A percentile compares a stretch with the other conserved stretches of the same genome.
Evolutionary conservation across 2,797 vertebrate species (phyloP).

Genomic region (Bufotes viridis): DNA sequence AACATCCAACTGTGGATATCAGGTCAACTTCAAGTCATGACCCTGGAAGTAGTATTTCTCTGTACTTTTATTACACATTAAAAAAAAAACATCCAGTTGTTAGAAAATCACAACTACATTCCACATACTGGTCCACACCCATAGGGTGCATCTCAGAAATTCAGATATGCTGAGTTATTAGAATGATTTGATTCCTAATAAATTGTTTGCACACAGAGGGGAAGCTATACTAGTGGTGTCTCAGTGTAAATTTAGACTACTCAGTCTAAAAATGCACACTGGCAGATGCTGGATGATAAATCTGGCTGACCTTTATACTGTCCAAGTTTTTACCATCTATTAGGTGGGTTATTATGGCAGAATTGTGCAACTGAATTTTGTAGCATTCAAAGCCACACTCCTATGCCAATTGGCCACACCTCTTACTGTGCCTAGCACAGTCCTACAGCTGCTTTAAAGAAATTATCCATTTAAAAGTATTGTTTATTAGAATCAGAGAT

Average conservation of each 20-base stretch:
- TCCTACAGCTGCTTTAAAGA: neutral
- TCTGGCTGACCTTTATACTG: no score
- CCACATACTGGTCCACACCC: neutral
- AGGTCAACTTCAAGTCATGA: neutral
- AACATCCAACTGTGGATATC: neutral
- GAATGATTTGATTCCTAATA: neutral
- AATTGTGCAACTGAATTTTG: no score
- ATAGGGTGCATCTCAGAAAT: no score
- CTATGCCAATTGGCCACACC: no score
- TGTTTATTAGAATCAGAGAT: neutral
- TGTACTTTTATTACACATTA: neutral
- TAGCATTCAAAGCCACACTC: no score
- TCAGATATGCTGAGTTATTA: neutral
- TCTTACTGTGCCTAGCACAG: neutral
- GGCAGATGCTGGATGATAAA: no score
- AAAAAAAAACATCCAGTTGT: conserved; percentile 7
- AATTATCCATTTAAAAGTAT: neutral
- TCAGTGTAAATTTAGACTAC: no score
- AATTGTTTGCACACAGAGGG: neutral
- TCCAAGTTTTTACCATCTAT: no score
- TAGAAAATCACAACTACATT: neutral
- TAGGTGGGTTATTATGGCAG: no score
- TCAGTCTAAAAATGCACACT: no score
- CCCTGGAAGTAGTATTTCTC: neutral
- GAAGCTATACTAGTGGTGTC: no score